Base-by-base conservation (phyloP, 2,797 vertebrate genomes). In the Pipistrellus kuhlii region DNA sequence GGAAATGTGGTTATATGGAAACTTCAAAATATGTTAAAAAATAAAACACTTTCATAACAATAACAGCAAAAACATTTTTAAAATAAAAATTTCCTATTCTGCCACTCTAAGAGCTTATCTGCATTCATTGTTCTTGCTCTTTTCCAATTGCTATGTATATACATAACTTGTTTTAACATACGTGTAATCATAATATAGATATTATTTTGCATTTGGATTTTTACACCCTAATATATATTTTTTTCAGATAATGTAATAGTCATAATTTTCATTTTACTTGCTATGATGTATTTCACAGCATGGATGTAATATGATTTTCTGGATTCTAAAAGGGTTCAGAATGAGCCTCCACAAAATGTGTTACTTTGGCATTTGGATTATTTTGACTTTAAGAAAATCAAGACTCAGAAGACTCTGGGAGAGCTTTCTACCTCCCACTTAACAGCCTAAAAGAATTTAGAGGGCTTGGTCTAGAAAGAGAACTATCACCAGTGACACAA, bases 221-320 rank as follows among this genome's bases (percentile, higher is more conserved):
- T 87, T 69, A 64, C 2, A 48, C 38, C 2, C 10, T 87, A n/a
- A 44, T 69, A 32, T 8, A 41, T 73, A 83, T 84, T 72, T 55
- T 72, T 83, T 88, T 85, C 35, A 85, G 17, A 9, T 41, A 90
- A 44, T 87, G 41, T 27, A 66, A 75, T 80, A 55, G 20, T 35
- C 59, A 38, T 30, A n/a, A 66, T 87, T 94, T 76, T 73, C 13
- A 80, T 90, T 93, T 94, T 81, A 81, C 82, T 83, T 14, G 4
- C 7, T 92, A 48, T 0, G 23, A 30, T 75, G 6, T 92, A 82
- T 85, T 85, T 41, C 38, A 82, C 44, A 78, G 8, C 9, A 41
- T 48, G 6, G n/a, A 44, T 62, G 1, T 25, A 85, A 59, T 13
- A 66, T 32, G 12, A 76, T 53, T 69, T 82, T 64, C 11, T 75